Evolutionary conservation across 1,140 invertebrate genomes (phyloP).

Genomic region (Eumeta japonica): DNA sequence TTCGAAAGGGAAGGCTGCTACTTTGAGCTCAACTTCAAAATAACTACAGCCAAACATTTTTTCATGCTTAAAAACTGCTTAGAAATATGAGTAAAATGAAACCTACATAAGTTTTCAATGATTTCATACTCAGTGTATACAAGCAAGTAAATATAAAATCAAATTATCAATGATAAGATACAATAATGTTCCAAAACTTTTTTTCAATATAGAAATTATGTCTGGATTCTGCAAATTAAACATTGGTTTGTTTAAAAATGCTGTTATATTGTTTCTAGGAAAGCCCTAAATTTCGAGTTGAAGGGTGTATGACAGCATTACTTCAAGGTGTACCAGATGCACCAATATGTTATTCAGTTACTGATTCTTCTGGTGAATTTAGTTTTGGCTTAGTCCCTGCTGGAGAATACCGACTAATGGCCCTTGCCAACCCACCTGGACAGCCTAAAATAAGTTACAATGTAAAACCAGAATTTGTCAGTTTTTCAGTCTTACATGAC

Average conservation of each 20-base stretch:
- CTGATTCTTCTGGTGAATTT: conserved; percentile 76
- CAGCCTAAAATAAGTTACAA: conserved; percentile 49
- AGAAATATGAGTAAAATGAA: no score
- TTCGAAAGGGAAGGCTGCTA: no score
- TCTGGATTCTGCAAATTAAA: no score
- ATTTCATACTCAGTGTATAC: no score
- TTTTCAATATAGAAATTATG: conserved; percentile 11
- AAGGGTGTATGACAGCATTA: conserved; percentile 62
- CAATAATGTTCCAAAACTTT: no score
- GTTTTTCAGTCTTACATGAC: conserved; percentile 71
- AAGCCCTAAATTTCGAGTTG: conserved; percentile 39
- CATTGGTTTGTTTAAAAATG: conserved; percentile 2
- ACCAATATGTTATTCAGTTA: conserved; percentile 75
- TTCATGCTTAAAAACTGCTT: no score
- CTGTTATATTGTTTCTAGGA: conserved; percentile 15
- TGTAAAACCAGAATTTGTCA: conserved; percentile 69
- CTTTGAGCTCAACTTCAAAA: no score
- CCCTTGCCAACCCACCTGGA: conserved; percentile 34
- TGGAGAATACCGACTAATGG: conserved; percentile 69
- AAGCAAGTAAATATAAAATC: no score
- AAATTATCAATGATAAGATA: no score
- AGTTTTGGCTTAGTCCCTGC: conserved; percentile 74
- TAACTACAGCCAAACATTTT: no score
- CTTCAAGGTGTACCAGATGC: conserved; percentile 61
- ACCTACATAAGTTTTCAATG: no score